A percentile compares a stretch with the other conserved stretches of the same genome.
Conservation (phyloP, 2,888 invertebrate genomes). For the Chaetogeoica ovagalla region DNA sequence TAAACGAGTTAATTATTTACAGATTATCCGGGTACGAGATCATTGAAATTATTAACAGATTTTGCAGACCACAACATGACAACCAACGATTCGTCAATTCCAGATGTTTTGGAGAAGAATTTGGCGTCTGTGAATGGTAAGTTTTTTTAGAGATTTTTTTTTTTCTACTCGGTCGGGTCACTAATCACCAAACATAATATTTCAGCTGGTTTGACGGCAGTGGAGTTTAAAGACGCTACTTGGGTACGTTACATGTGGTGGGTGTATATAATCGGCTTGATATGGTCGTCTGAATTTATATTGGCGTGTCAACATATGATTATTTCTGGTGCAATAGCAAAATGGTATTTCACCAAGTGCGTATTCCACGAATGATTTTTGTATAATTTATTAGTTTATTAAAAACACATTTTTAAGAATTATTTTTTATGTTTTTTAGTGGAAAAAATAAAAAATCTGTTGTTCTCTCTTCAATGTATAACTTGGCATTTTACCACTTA, state of each 20-base stretch:
- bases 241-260: constrained; percentile 93
- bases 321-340: constrained; percentile 87
- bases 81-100: constrained; percentile 16
- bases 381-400: background rate
- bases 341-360: constrained; percentile 87
- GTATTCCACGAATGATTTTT: constrained; percentile 35
- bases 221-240: constrained; percentile 75
- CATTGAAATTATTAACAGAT: constrained; percentile 56
- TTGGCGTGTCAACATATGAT: constrained; percentile 93
- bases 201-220: constrained; percentile 65
- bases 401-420: too few relatives aligned
- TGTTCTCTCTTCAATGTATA: constrained; percentile 72
- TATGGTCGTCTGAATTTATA: constrained; percentile 94
- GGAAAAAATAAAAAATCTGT: constrained; percentile 64
- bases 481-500: constrained; percentile 83
- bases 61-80: constrained; percentile 30
- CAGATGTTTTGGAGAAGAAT: constrained; percentile 23
- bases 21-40: constrained; percentile 61
- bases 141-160: constrained; percentile 14
- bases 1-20: constrained; percentile 45
- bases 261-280: constrained; percentile 84
- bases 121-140: constrained; percentile 38
- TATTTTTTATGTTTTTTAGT: constrained; percentile 35
- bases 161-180: constrained; percentile 1
- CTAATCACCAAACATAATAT: constrained; percentile 18